Evolutionary conservation across 2,113 vertebrate genomes (phyloP).

Genomic region (Coryphaenoides rupestris): DNA sequence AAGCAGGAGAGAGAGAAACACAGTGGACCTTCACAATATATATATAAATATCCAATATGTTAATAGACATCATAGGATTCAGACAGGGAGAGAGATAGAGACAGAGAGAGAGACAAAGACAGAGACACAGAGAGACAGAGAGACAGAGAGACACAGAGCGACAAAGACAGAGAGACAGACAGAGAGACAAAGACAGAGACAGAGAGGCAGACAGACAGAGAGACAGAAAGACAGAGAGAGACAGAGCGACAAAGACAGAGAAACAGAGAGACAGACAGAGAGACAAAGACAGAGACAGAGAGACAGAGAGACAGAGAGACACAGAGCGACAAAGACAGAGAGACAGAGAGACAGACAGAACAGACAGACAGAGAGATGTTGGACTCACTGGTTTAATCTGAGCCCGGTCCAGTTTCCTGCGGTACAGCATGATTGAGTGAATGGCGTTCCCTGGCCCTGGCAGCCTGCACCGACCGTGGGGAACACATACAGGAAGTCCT

Average conservation of each 20-base stretch:
- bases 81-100: too few species aligned
- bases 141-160: neutral
- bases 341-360: neutral
- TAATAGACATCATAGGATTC: too few species aligned
- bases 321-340: neutral
- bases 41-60: neutral
- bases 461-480: slow-evolving; percentile 87
- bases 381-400: slow-evolving; percentile 91
- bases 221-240: slow-evolving; percentile 5
- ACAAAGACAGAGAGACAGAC: slow-evolving; percentile 1
- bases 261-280: neutral
- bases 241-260: neutral
- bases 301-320: neutral
- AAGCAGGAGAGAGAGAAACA: neutral
- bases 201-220: neutral
- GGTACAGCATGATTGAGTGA: slow-evolving; percentile 87
- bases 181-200: neutral
- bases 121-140: neutral
- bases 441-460: slow-evolving; percentile 91
- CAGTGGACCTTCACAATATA: neutral
- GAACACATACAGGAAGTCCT: slow-evolving; percentile 86
- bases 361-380: neutral
- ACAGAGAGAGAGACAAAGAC: too few species aligned
- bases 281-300: neutral
- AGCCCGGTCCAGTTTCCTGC: slow-evolving; percentile 90